phyloP scores from a whole-genome alignment of 1,140 invertebrate species.

The Anoplolepis gracilipes region DNA sequence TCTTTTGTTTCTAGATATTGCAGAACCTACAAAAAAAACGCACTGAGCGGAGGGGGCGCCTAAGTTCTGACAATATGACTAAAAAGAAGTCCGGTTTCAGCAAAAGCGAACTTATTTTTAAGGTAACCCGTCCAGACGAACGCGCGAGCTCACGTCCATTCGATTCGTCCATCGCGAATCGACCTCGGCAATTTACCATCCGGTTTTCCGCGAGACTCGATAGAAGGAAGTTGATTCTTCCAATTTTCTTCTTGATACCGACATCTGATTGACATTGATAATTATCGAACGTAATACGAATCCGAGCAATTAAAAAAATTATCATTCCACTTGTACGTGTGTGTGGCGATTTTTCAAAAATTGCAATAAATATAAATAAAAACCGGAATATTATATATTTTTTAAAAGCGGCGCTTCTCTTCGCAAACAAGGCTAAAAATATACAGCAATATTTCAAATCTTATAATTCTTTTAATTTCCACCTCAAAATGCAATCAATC shows the following conservation, averaged over 20 bases:
- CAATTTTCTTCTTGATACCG: neutral
- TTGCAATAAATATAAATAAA: neutral
- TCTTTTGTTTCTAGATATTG: conserved; percentile 97
- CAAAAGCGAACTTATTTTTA: conserved; percentile 98
- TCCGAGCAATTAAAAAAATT: neutral
- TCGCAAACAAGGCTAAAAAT: neutral
- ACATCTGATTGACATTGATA: neutral
- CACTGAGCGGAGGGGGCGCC: conserved; percentile 96
- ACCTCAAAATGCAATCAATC: neutral
- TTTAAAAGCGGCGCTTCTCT: neutral
- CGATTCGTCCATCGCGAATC: conserved; percentile 71
- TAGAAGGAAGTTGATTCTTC: conserved; percentile 64
- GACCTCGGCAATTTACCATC: conserved; percentile 68
- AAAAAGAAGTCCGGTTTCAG: conserved; percentile 95
- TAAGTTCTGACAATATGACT: conserved; percentile 94
- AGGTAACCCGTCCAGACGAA: conserved; percentile 92
- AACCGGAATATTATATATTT: neutral
- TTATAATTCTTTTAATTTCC: neutral
- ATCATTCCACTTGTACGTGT: neutral
- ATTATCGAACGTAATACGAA: neutral
- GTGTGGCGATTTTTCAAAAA: neutral
- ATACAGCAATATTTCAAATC: neutral
- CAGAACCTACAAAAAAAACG: conserved; percentile 98
- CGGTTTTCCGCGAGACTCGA: conserved; percentile 75
- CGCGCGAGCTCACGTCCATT: conserved; percentile 82